Evolutionary conservation across 2,113 vertebrate genomes (phyloP), one percentile per base, ranked within the genome.

Genomic region (Cyanistes caeruleus): DNA sequence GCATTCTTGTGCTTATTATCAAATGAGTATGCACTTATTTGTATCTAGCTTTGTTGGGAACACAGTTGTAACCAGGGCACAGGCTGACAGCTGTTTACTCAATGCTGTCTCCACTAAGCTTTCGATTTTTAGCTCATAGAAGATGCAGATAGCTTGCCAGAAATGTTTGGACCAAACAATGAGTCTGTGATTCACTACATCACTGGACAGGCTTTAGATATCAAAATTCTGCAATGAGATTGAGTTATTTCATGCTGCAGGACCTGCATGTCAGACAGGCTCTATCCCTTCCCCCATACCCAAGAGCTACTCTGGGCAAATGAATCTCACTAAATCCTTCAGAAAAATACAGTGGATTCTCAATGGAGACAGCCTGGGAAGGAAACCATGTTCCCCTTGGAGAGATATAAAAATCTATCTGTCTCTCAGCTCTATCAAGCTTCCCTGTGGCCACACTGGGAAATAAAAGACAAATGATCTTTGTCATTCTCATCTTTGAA

Each of bases 21-120:
- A 90, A 97, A 97, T 80, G 89, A 95, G 87, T 53, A 84, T 35
- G 86, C 60, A 89, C 73, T 90, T 95, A 85, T 93, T 85, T 92
- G 28, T 67, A 27, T 35, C 49, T 64, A 59, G 68, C 68, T 93
- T 72, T 86, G 56, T 55, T 2, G 3, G 90, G 59, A 84, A 95
- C 69, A 93, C 69, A 93, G 56, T 56, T 96, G 79, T 73, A 75
- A 78, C 75, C n/a, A 28, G 25, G 64, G 56, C 28, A 68, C 53
- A 48, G 55, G 39, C 68, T 95, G 94, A 93, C 70, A 81, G 95
- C 80, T 85, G 59, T 73, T 90, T 88, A 55, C 37, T 49, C 53
- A 41, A 9, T 1, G 10, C 31, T 70, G 33, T 53, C n/a, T 84
- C 52, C 56, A 27, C 55, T 52, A 78, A 93, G 63, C 67, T 82